phyloP scores from a whole-genome alignment of 1,140 invertebrate genomes.

The Neuroterus valhalla region DNA sequence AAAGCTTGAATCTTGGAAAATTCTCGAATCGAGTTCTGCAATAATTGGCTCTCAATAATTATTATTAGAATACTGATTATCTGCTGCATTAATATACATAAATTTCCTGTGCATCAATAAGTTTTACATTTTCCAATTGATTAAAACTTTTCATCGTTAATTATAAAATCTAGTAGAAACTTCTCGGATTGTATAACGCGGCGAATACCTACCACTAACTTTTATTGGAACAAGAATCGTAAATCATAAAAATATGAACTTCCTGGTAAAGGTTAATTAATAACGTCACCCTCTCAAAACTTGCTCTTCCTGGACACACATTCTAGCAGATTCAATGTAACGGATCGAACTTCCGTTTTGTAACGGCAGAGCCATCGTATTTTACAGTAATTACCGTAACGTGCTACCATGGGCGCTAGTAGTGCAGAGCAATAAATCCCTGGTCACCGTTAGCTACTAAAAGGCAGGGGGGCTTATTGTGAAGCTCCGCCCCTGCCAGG shows the following conservation, averaged over 20 bases:
- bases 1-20: too few species aligned
- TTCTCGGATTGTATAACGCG: too few species aligned
- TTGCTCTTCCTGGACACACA: background rate
- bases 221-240: too few species aligned
- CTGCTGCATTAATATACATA: too few species aligned
- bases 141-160: too few species aligned
- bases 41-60: too few species aligned
- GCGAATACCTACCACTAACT: too few species aligned
- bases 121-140: too few species aligned
- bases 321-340: constrained; percentile 39
- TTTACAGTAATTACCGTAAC: constrained; percentile 72
- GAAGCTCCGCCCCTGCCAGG: constrained; percentile 26
- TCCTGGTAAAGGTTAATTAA: background rate
- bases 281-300: background rate
- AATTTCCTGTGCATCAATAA: too few species aligned
- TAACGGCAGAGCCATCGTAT: constrained; percentile 60
- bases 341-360: constrained; percentile 43
- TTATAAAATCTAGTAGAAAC: too few species aligned
- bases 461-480: constrained; percentile 45
- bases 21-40: too few species aligned
- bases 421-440: constrained; percentile 68
- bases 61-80: too few species aligned
- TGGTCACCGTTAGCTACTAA: constrained; percentile 58
- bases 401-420: constrained; percentile 61
- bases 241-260: background rate